Conservation (phyloP, 2,888 invertebrate genomes). For the Sarcophaga caerulescens region DNA sequence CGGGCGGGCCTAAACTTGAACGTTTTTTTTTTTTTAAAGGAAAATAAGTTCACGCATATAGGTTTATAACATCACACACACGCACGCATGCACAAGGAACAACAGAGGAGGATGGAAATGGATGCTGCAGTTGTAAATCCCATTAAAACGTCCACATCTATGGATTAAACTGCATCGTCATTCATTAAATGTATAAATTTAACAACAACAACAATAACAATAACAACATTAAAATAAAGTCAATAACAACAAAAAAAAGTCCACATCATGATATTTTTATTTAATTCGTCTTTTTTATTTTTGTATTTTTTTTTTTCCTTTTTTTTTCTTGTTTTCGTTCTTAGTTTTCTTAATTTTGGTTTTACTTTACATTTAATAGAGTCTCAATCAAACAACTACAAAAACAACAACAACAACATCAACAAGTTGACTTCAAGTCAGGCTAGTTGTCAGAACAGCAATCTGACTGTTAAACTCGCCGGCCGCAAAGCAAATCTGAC, state of each 20-base stretch:
- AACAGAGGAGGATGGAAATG: neutral
- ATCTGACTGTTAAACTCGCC: neutral
- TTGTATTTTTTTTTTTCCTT: constrained; percentile 5
- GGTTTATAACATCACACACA: neutral
- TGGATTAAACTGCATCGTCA: constrained; percentile 57
- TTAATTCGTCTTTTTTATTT: neutral
- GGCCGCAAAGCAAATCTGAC: neutral
- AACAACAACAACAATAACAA: constrained; percentile 34
- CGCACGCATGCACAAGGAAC: neutral
- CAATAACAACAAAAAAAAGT: constrained; percentile 9
- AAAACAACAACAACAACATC: neutral
- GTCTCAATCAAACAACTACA: constrained; percentile 42
- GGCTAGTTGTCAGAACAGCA: constrained; percentile 1
- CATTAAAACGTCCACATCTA: constrained; percentile 31
- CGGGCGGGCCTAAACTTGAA: neutral
- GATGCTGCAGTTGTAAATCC: constrained; percentile 21
- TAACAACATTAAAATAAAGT: constrained; percentile 10
- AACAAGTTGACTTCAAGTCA: constrained; percentile 16
- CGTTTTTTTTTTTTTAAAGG: neutral
- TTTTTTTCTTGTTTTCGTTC: constrained; percentile 14
- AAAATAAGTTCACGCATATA: constrained; percentile 36
- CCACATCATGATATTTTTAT: constrained; percentile 48
- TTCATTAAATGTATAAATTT: constrained; percentile 53
- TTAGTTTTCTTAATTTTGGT: constrained; percentile 2
- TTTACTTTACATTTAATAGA: constrained; percentile 60